These are phyloP conservation scores for Drosophila mauritiana DNA, from an alignment of 1,140 invertebrate genomes.

Conservation along the genomic window DNA sequence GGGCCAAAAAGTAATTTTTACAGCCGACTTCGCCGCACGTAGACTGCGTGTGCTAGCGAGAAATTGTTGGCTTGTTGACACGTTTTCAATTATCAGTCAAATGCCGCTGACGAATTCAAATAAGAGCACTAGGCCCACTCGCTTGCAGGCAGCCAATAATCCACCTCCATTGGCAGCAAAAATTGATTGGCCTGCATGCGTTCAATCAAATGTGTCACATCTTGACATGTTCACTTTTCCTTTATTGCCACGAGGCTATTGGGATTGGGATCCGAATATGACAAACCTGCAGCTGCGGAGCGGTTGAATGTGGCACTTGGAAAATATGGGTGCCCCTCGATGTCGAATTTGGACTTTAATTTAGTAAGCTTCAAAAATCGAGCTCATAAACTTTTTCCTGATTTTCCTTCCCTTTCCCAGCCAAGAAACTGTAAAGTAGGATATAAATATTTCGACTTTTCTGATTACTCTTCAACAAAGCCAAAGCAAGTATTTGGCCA, in stretches of 20 bases:
- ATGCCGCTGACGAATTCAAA: constrained; percentile 50
- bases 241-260: constrained; percentile 46
- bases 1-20: constrained; percentile 34
- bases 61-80: constrained; percentile 70
- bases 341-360: background rate
- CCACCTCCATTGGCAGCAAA: constrained; percentile 22
- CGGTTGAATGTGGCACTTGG: constrained; percentile 26
- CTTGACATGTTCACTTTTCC: constrained; percentile 54
- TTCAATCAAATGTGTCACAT: constrained; percentile 78
- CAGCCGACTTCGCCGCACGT: constrained; percentile 37
- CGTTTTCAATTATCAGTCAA: constrained; percentile 79
- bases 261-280: constrained; percentile 25
- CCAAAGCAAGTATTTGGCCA: constrained; percentile 3
- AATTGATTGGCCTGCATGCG: constrained; percentile 62
- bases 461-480: background rate
- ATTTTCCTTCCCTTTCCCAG: too few relatives aligned
- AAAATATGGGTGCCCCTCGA: background rate
- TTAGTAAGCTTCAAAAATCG: too few relatives aligned
- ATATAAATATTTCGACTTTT: too few relatives aligned
- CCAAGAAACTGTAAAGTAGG: too few relatives aligned
- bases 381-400: too few relatives aligned
- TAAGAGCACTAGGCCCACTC: constrained; percentile 12
- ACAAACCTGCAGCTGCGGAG: constrained; percentile 34
- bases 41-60: constrained; percentile 38
- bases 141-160: constrained; percentile 12